Evolutionary conservation across 2,888 invertebrate genomes (phyloP), one percentile per base, ranked within the genome.

Genomic region (Meganola albula): DNA sequence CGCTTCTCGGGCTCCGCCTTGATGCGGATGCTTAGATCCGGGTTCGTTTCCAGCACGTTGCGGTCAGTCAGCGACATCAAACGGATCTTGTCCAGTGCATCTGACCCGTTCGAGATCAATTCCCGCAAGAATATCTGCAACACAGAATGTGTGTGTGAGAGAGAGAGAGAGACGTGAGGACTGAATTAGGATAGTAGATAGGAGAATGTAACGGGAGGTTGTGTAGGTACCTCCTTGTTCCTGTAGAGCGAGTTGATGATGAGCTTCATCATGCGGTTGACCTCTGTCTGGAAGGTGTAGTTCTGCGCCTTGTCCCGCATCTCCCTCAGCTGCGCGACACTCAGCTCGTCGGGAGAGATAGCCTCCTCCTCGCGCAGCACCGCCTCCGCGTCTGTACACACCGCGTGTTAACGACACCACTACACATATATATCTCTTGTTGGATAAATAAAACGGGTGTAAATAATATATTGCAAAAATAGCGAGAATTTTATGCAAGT

Each of bases 191-290:
- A n/a, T 12, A 3, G 7, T 3, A 2, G 1, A 12, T 11, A n/a
- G 6, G 2, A 4, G 10, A 4, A n/a, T 1, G 10, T 14, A 8
- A 3, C 3, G 7, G 2, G n/a, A 16, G 8, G 4, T 12, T 18
- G 12, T 2, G n/a, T 8, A 1, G 10, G n/a, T 29, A 93, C 94
- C 88, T 99, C 99, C 85, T 99, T 99, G 80, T 99, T 99, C 59
- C 97, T 91, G 84, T 99, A 99, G 5, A 99, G 88, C 5, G 99
- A 99, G 87, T 99, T 99, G 73, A 99, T 99, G 78, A 99, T 99
- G 38, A 99, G 90, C 80, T 99, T 99, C 99, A 99, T 99, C 98
- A 99, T 98, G 37, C 99, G 93, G 85, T 98, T 98, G 23, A 99
- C 99, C 87, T 99, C 99, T 0, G 99, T 98, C 87, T 99, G 96